Percentiles rank a stretch among this genome's conserved stretches.
Evolutionary conservation across 1,140 invertebrate genomes (phyloP).

Genomic region (Parasteatoda tepidariorum): DNA sequence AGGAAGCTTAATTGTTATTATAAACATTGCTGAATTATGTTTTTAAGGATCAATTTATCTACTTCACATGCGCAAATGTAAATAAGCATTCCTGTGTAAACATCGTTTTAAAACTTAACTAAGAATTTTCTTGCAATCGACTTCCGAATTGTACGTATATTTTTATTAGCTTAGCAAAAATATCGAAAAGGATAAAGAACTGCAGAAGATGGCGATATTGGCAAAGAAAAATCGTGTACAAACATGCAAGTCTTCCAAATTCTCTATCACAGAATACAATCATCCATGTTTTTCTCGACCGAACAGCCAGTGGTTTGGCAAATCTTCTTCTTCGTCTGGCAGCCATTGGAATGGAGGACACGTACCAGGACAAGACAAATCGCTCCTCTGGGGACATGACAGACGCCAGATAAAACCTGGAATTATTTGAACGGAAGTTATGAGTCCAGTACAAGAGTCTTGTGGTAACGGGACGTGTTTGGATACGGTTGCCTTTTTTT

Average conservation of each 20-base stretch:
- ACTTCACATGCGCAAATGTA: no score
- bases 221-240: not conserved
- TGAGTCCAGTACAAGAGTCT: conserved; percentile 1
- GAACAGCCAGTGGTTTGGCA: not conserved
- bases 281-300: not conserved
- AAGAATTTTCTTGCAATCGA: no score
- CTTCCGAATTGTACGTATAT: no score
- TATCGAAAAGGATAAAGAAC: no score
- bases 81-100: no score
- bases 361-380: conserved; percentile 43
- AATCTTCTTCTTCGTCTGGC: not conserved
- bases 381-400: conserved; percentile 20
- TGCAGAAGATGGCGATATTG: no score
- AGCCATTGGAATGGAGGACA: conserved; percentile 24
- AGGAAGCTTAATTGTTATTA: no score
- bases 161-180: no score
- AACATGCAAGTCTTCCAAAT: not conserved
- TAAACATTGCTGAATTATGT: no score
- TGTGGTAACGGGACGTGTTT: not conserved
- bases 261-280: not conserved
- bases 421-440: conserved; percentile 44
- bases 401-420: conserved; percentile 39
- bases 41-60: no score
- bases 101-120: no score
- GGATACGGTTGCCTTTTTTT: not conserved